phyloP scores from a whole-genome alignment of 2,888 invertebrate genomes.

The Ophonus ardosiacus region DNA sequence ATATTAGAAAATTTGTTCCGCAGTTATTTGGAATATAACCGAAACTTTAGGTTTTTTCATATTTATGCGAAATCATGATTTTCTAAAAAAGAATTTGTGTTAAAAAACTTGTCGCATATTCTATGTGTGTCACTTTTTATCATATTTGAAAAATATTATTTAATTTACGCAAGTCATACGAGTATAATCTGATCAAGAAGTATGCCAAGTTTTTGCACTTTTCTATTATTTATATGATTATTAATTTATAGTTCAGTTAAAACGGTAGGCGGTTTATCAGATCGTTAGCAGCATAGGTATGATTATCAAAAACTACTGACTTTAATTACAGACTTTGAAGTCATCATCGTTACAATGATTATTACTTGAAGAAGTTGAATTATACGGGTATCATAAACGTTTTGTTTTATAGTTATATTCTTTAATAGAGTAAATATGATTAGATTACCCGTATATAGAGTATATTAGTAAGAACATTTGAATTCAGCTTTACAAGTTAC shows the following conservation, averaged over 20 bases:
- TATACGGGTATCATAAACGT: constrained; percentile 6
- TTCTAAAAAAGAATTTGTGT: constrained; percentile 8
- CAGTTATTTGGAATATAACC: background rate
- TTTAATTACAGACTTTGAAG: background rate
- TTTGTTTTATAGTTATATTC: background rate
- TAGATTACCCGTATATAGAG: background rate
- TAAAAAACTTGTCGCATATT: background rate
- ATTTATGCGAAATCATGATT: background rate
- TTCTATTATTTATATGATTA: background rate
- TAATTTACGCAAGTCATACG: background rate
- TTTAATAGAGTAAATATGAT: background rate
- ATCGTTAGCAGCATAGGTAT: background rate
- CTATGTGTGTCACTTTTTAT: constrained; percentile 1
- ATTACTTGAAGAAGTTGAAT: background rate
- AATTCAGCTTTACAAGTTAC: too few species aligned
- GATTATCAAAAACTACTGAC: background rate
- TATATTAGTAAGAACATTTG: background rate
- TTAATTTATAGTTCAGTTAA: background rate
- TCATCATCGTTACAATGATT: constrained; percentile 7
- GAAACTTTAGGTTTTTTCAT: background rate
- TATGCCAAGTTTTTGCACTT: constrained; percentile 9
- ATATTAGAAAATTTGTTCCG: too few species aligned
- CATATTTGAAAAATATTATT: background rate
- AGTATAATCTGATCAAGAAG: background rate
- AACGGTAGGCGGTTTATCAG: constrained; percentile 2